Evolutionary conservation across 2,113 vertebrate species (phyloP).

Genomic region (Gallinago jamesoni): DNA sequence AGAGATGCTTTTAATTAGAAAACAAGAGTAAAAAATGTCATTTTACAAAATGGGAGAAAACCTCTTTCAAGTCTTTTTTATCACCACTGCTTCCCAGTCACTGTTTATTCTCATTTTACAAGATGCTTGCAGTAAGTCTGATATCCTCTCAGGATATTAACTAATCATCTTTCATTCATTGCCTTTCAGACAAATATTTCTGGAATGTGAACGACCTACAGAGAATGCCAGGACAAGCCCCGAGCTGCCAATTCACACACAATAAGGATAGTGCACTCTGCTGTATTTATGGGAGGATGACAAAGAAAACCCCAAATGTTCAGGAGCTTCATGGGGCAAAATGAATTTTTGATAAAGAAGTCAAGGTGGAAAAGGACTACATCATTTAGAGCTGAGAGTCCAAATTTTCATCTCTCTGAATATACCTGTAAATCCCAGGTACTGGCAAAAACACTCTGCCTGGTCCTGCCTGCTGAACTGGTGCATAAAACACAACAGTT

Average conservation of each 20-base stretch:
- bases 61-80: not conserved
- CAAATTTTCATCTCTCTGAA: not conserved
- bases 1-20: not conserved
- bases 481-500: not conserved
- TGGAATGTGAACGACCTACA: constrained; percentile 48
- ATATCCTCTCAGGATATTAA: not conserved
- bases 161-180: constrained; percentile 9
- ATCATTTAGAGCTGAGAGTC: not conserved
- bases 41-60: not conserved
- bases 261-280: not conserved
- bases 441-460: not conserved
- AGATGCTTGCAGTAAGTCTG: not conserved
- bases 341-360: not conserved
- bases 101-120: not conserved
- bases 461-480: not conserved
- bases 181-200: constrained; percentile 63
- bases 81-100: not conserved
- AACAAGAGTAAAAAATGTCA: not conserved
- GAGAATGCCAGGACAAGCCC: not conserved
- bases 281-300: not conserved
- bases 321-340: not conserved
- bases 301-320: not conserved
- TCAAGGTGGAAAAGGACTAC: not conserved
- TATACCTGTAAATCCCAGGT: not conserved
- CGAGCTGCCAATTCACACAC: rapidly evolving